These are phyloP conservation scores for Corythornis vintsioides DNA, from an alignment of 2,113 vertebrate species.

Conservation along the genomic window DNA sequence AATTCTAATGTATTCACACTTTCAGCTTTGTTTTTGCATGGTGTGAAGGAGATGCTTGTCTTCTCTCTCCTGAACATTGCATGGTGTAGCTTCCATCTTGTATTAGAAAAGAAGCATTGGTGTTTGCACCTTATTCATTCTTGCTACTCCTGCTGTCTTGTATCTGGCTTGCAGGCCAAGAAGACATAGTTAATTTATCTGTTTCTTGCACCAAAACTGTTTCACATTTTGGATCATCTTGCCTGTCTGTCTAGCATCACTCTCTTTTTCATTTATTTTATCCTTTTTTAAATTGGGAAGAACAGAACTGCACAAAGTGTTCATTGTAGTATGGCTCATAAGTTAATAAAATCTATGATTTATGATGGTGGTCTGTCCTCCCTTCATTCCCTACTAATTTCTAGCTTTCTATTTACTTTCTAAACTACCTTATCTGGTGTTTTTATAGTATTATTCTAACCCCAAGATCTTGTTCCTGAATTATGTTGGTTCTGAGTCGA, in stretches of 20 bases:
- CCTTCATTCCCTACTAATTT: constrained; percentile 24
- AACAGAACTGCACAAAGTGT: background rate
- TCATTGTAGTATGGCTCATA: background rate
- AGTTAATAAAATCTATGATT: constrained; percentile 46
- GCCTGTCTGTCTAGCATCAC: background rate
- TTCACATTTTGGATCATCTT: background rate
- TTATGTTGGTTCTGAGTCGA: background rate
- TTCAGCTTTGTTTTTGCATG: background rate
- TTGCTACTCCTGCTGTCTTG: background rate
- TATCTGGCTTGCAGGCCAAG: background rate
- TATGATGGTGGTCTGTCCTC: constrained; percentile 23
- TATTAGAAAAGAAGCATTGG: background rate
- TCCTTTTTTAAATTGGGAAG: background rate
- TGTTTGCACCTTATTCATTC: background rate
- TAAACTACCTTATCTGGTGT: constrained; percentile 29
- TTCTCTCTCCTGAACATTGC: background rate
- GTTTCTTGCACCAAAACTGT: background rate
- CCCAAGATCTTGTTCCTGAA: background rate
- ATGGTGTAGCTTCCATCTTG: background rate
- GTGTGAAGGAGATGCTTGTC: background rate
- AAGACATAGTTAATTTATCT: background rate
- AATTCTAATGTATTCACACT: background rate
- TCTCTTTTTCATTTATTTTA: background rate
- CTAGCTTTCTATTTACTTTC: constrained; percentile 15
- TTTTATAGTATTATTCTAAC: constrained; percentile 55